phyloP scores from a whole-genome alignment of 2,797 vertebrate species.

The Trichosurus vulpecula region DNA sequence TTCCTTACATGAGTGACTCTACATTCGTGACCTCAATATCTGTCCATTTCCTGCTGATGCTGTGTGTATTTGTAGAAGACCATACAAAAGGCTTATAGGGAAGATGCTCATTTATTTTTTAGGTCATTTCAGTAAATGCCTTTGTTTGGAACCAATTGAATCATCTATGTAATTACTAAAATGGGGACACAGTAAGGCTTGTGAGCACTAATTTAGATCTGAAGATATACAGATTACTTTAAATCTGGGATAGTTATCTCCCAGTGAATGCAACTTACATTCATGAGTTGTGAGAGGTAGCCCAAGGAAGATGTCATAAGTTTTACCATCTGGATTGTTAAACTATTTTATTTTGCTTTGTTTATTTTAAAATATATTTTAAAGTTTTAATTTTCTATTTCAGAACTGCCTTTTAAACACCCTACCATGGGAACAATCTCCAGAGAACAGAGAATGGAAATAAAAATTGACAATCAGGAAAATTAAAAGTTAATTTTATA shows the following conservation, averaged over 20 bases:
- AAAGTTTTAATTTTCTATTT: conserved; percentile 37
- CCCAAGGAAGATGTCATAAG: neutral
- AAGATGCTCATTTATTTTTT: neutral
- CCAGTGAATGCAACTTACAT: neutral
- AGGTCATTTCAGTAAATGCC: neutral
- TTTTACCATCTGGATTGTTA: neutral
- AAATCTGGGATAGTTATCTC: neutral
- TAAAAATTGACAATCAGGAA: conserved; percentile 61
- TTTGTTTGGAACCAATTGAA: neutral
- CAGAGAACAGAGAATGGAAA: conserved; percentile 67
- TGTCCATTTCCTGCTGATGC: neutral
- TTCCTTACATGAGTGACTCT: neutral
- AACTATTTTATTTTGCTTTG: neutral
- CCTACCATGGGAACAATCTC: conserved; percentile 11
- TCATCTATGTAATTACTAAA: neutral
- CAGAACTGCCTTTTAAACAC: conserved; percentile 73
- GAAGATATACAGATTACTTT: neutral
- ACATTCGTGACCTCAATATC: neutral
- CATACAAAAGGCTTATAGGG: neutral
- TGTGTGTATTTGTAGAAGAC: neutral
- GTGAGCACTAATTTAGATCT: neutral
- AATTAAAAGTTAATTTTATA: conserved; percentile 18
- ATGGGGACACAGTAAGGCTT: neutral
- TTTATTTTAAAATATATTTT: neutral
- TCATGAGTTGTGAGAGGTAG: neutral